Percentiles rank a stretch among this genome's conserved stretches.
phyloP scores from a whole-genome alignment of 2,113 vertebrate genomes.

The Chrysemys picta region DNA sequence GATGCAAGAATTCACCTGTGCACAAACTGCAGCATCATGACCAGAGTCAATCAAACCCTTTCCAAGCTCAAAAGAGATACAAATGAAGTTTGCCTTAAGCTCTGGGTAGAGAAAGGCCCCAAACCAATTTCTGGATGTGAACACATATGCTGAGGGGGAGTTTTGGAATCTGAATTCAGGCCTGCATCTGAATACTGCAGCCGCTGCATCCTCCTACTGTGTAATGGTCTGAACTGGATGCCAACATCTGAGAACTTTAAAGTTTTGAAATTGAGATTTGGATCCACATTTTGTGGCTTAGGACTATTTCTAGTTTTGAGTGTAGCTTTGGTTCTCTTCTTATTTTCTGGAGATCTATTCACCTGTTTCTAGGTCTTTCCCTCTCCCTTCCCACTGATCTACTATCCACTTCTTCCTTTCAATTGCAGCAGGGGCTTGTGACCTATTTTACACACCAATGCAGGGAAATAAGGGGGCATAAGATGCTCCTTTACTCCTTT shows the following conservation, averaged over 20 bases:
- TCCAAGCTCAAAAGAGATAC: neutral
- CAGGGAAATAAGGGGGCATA: neutral
- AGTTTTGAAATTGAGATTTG: neutral
- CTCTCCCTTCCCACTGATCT: neutral
- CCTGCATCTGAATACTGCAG: neutral
- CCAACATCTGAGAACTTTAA: neutral
- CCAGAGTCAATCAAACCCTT: neutral
- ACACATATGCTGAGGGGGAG: neutral
- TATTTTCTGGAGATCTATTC: neutral
- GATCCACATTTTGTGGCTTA: neutral
- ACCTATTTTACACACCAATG: neutral
- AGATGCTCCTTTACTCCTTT: no score
- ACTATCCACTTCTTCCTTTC: neutral
- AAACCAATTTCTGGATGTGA: neutral
- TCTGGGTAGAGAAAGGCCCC: neutral
- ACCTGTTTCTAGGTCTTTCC: neutral
- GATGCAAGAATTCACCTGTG: neutral
- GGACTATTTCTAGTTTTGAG: neutral
- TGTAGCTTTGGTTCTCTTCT: neutral
- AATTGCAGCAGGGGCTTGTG: neutral
- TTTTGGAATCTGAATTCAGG: neutral
- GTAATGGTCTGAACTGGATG: neutral
- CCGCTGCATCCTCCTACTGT: neutral
- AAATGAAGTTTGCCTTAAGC: neutral
- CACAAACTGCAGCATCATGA: neutral